Evolutionary conservation across 2,797 vertebrate species (phyloP).

Genomic region (Eupleurogrammus muticus): DNA sequence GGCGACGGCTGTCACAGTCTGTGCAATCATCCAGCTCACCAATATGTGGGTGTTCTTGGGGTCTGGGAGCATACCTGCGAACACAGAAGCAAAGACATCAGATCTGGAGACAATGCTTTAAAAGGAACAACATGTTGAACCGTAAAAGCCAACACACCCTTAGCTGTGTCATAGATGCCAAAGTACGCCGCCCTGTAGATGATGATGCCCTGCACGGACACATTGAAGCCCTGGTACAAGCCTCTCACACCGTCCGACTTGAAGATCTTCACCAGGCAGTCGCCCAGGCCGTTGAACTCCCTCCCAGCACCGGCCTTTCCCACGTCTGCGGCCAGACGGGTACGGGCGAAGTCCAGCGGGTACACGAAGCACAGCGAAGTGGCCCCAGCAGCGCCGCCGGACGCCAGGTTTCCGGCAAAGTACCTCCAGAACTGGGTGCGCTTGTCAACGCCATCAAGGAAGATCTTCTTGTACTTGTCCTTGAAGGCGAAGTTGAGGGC

Average conservation of each 20-base stretch:
- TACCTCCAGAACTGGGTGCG: constrained; percentile 90
- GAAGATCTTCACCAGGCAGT: constrained; percentile 88
- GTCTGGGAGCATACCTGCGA: constrained; percentile 93
- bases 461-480: constrained; percentile 92
- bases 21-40: constrained; percentile 96
- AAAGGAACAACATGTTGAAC: not conserved
- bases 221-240: constrained; percentile 89
- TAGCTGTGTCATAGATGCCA: constrained; percentile 93
- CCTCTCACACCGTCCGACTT: constrained; percentile 84
- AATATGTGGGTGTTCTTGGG: constrained; percentile 91
- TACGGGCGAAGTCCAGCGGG: constrained; percentile 90
- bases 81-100: not conserved
- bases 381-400: constrained; percentile 88
- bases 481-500: constrained; percentile 93
- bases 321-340: constrained; percentile 89
- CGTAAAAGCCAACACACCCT: constrained; percentile 79
- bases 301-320: constrained; percentile 84
- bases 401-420: constrained; percentile 90
- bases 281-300: constrained; percentile 87
- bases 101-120: not conserved
- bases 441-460: constrained; percentile 90
- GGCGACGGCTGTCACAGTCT: constrained; percentile 89
- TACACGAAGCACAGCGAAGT: constrained; percentile 91
- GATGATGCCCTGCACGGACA: constrained; percentile 94
- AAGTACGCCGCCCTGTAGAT: constrained; percentile 95